phyloP scores from a whole-genome alignment of 2,797 vertebrate species.

The Lagocephalus sceleratus region DNA sequence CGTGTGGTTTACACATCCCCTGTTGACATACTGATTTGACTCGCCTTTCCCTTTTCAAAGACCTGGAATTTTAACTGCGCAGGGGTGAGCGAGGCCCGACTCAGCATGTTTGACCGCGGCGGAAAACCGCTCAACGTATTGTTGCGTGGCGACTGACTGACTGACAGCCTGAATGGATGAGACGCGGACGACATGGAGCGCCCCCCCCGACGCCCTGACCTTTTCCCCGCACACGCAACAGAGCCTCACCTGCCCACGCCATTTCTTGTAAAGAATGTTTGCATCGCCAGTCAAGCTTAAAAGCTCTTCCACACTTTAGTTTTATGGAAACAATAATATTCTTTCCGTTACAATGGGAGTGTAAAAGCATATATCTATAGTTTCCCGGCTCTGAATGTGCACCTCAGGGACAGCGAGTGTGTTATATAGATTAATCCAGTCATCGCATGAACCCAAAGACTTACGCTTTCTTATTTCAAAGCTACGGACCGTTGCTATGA shows the following conservation, averaged over 20 bases:
- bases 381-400: constrained; percentile 36
- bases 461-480: constrained; percentile 33
- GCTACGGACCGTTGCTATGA: constrained; percentile 7
- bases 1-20: constrained; percentile 73
- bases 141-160: constrained; percentile 38
- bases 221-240: constrained; percentile 34
- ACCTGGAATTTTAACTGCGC: constrained; percentile 69
- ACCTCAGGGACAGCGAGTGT: constrained; percentile 26
- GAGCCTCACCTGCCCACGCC: constrained; percentile 56
- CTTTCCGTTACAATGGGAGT: constrained; percentile 31
- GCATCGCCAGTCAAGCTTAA: constrained; percentile 49
- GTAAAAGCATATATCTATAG: constrained; percentile 44
- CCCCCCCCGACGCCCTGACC: constrained; percentile 38
- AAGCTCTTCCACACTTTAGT: constrained; percentile 50
- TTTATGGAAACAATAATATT: constrained; percentile 66
- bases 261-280: constrained; percentile 49
- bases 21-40: constrained; percentile 65
- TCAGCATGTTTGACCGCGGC: constrained; percentile 57
- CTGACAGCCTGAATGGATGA: constrained; percentile 36
- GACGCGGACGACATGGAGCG: constrained; percentile 37
- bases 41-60: constrained; percentile 60
- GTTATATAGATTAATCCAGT: constrained; percentile 32
- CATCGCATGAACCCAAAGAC: constrained; percentile 30
- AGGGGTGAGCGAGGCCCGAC: constrained; percentile 46
- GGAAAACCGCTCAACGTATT: constrained; percentile 51